These are phyloP conservation scores for Oegoconia quadripuncta DNA, from an alignment of 2,888 invertebrate species.

Conservation along the genomic window DNA sequence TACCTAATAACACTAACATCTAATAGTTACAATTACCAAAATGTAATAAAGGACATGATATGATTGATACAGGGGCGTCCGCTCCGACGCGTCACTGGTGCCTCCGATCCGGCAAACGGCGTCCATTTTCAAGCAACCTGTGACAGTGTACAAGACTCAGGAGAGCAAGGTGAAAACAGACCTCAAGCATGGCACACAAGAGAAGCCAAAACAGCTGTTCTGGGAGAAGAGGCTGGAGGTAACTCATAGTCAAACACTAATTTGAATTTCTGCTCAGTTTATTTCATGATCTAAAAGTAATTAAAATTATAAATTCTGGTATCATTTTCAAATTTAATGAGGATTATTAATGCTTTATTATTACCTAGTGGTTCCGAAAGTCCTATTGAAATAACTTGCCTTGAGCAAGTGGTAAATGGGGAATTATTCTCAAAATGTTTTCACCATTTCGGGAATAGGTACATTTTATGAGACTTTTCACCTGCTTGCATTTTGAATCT, in stretches of 20 bases:
- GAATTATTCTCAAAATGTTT: too few relatives aligned
- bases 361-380: too few relatives aligned
- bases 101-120: constrained; percentile 98
- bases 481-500: too few relatives aligned
- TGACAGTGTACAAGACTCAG: constrained; percentile 95
- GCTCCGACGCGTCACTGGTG: constrained; percentile 93
- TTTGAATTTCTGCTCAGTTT: background rate
- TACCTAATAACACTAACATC: too few relatives aligned
- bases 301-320: background rate
- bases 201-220: constrained; percentile 93
- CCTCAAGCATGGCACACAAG: constrained; percentile 94
- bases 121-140: constrained; percentile 99
- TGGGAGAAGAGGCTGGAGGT: constrained; percentile 87
- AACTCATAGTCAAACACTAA: constrained; percentile 1
- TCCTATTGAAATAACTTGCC: too few relatives aligned
- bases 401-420: too few relatives aligned
- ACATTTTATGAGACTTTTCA: too few relatives aligned
- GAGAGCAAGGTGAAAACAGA: constrained; percentile 94
- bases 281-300: background rate
- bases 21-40: too few relatives aligned
- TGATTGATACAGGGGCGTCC: constrained; percentile 81
- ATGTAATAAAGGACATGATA: too few relatives aligned
- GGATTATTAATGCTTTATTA: too few relatives aligned
- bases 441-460: too few relatives aligned
- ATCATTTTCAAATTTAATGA: too few relatives aligned